A percentile compares a stretch with the other conserved stretches of the same genome.
These are phyloP conservation scores for Mionectes macconnelli DNA, from an alignment of 2,113 vertebrate species.

Conservation along the genomic window DNA sequence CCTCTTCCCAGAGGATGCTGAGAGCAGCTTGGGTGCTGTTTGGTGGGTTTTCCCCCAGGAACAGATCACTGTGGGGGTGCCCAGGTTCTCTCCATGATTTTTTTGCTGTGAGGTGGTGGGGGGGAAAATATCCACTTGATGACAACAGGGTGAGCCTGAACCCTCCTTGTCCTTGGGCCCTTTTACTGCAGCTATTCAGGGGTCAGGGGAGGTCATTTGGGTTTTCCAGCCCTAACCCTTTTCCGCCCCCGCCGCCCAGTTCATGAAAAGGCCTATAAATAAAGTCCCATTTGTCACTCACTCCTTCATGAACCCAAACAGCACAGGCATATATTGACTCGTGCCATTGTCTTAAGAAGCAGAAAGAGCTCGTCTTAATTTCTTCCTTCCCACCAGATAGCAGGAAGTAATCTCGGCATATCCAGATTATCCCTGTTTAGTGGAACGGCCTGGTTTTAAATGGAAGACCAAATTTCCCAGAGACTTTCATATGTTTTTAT, in stretches of 20 bases:
- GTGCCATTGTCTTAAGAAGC: conserved; percentile 40
- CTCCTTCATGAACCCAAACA: conserved; percentile 19
- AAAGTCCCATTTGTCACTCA: conserved; percentile 56
- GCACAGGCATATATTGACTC: background rate
- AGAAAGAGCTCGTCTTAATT: background rate
- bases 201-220: conserved; percentile 34
- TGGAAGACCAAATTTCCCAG: background rate
- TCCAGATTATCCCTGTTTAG: background rate
- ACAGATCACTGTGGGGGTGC: background rate
- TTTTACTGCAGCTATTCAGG: background rate
- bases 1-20: background rate
- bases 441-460: background rate
- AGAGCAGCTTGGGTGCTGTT: background rate
- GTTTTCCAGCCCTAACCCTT: conserved; percentile 26
- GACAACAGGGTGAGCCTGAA: background rate
- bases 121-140: background rate
- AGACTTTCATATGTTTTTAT: conserved; percentile 3
- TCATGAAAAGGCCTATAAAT: conserved; percentile 56
- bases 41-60: background rate
- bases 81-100: background rate
- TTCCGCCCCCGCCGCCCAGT: background rate
- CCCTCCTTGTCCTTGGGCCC: background rate
- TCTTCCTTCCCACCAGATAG: background rate
- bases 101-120: background rate
- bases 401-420: background rate